Evolutionary conservation across 2,113 vertebrate species (phyloP).

Genomic region (Acanthisitta chloris): DNA sequence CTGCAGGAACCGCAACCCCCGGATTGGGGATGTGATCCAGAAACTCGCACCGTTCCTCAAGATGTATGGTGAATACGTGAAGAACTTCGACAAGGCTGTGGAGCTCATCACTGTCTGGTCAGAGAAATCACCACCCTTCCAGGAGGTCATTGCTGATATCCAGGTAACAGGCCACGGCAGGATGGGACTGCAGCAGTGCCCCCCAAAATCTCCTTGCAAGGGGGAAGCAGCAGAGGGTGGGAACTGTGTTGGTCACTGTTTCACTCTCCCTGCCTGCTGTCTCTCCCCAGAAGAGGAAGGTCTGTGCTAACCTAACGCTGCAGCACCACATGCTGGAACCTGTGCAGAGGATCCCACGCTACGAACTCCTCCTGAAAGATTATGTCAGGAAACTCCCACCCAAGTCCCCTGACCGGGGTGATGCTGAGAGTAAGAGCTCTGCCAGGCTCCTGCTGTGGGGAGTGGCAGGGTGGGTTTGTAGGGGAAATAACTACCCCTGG

Average conservation of each 20-base stretch:
- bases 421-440: constrained; percentile 79
- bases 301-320: constrained; percentile 79
- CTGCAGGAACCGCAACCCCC: constrained; percentile 75
- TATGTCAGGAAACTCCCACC: constrained; percentile 81
- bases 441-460: background rate
- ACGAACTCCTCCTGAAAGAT: constrained; percentile 88
- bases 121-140: constrained; percentile 80
- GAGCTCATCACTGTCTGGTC: constrained; percentile 85
- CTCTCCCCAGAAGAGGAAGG: constrained; percentile 73
- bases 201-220: background rate
- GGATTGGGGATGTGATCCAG: constrained; percentile 84
- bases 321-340: constrained; percentile 87
- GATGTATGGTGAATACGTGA: constrained; percentile 88
- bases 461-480: background rate
- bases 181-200: accelerated
- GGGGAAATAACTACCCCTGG: background rate
- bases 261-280: background rate
- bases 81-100: constrained; percentile 81
- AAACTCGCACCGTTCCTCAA: constrained; percentile 88
- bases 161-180: constrained; percentile 66
- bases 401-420: constrained; percentile 68
- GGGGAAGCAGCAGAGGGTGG: background rate
- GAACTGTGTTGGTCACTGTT: background rate
- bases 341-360: constrained; percentile 89
- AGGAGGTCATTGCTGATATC: constrained; percentile 79